Conservation (phyloP, 2,888 invertebrate genomes). For the Fragum sueziense region DNA sequence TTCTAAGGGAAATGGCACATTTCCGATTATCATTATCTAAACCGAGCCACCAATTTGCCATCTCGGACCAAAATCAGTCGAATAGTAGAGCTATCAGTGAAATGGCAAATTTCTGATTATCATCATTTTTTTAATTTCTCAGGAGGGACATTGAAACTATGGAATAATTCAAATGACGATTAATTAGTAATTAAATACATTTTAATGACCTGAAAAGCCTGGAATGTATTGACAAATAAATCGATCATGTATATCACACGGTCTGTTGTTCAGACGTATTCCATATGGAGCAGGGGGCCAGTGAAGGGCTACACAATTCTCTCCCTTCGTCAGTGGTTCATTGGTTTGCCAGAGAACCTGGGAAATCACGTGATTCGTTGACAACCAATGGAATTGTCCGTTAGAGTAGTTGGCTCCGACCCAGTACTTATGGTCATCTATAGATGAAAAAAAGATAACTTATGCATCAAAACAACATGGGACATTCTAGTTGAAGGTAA, state of each 20-base stretch:
- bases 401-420: conserved; percentile 1
- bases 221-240: conserved; percentile 24
- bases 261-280: conserved; percentile 10
- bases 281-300: conserved; percentile 10
- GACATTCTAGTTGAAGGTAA: too few species aligned
- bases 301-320: conserved; percentile 21
- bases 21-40: too few species aligned
- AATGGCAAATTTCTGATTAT: too few species aligned
- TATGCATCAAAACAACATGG: too few species aligned
- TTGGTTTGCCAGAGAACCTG: conserved; percentile 4
- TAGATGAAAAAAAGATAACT: not conserved
- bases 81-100: too few species aligned
- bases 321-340: conserved; percentile 12
- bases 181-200: not conserved
- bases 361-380: conserved; percentile 6
- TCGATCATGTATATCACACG: not conserved
- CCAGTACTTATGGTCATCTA: conserved; percentile 21
- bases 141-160: too few species aligned
- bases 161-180: too few species aligned
- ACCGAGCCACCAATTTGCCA: too few species aligned
- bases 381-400: conserved; percentile 4
- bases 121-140: too few species aligned
- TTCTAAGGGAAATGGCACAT: too few species aligned
- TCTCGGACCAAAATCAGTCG: too few species aligned
- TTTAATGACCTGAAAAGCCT: not conserved